Evolutionary conservation across 2,113 vertebrate genomes (phyloP), one percentile per base, ranked within the genome.

Genomic region (Silurus asotus): DNA sequence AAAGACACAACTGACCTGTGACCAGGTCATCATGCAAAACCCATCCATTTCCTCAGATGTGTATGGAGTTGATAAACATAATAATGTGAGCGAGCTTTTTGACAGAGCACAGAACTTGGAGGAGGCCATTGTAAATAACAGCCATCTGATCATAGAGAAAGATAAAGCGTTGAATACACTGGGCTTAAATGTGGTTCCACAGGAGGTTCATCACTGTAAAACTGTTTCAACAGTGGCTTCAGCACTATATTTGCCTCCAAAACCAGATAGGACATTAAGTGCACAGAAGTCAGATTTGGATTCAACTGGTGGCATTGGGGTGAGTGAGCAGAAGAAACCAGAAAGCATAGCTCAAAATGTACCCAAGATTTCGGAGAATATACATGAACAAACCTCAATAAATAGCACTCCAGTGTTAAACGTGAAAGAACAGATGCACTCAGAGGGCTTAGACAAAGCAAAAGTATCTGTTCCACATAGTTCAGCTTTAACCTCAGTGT

Each of bases 11-110:
- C 65, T 28, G 37, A 61, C 87, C 89, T 65, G 84, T 81, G 82
- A 81, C 83, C 10, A 83, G 48, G 82, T 89, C 3, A 88, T 79
- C 25, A 89, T 87, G 87, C 88, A 88, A 86, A 90, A 58, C 48
- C 6, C 58, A 55, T 53, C 55, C 23, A 28, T 56, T 75, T 17
- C 58, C 20, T 87, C 79, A 75, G 65, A 20, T 0, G 2, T 4
- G 20, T 56, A 11, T 55, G 25, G 28, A 84, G 67, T 58, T 69
- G 10, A 49, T 45, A 85, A 79, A 74, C 37, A 48, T 53, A 85
- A 79, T 74, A 14, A 25, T 49, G 14, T 51, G 45, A 74, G 65
- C 28, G 65, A 90, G 79, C 87, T 55, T 78, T 64, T 6, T 84
- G 55, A 83, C 86, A 69, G 72, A 86, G 48, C 82, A 59, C 67